Base-by-base conservation (phyloP, 2,113 vertebrate genomes). In the Chelonoidis abingdonii region DNA sequence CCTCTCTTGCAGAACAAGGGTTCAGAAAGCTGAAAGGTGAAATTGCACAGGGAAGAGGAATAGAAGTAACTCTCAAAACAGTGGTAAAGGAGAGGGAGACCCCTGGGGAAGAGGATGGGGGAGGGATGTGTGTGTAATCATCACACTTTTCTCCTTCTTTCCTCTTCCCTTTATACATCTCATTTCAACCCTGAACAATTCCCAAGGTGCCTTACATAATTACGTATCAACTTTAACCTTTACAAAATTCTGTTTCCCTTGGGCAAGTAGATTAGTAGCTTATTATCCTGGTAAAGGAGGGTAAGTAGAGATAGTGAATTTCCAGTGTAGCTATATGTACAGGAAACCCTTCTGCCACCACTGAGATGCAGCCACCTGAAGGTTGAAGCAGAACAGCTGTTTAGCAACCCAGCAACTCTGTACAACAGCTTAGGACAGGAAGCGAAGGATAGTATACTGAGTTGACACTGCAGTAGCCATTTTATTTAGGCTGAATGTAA, bases 121-220 rank as follows among this genome's bases (percentile, higher is more conserved):
- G 49, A 83, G 78, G 25, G 47, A 35, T 80, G 53, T 90, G 84
- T 49, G 41, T 92, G 38, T 87, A 92, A 93, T 19, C 79, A 80
- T 96, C n/a, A 4, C 35, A 88, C 78, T 44, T 94, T 84, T 29
- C 8, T 95, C 89, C 91, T 89, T 49, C 91, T 11, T 85, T 94
- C 52, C 57, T 62, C 50, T 93, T 89, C 72, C 90, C 79, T 81
- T 47, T 81, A 17, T 82, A 49, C 79, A 53, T 4, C 5, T 5
- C 27, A 27, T 44, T 87, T 65, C 49, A 75, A 25, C 50, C 12
- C 24, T 76, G 24, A 50, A 41, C 21, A 10, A 49, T 12, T 11
- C 41, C 27, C 54, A 44, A 76, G 65, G 21, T 78, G 38, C 31
- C 1, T 94, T 86, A 54, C 53, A 7, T 47, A 84, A 69, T 35